A percentile compares a stretch with the other conserved stretches of the same genome.
These are phyloP conservation scores for Epinephelus coioides DNA, from an alignment of 2,797 vertebrate genomes.

Conservation along the genomic window DNA sequence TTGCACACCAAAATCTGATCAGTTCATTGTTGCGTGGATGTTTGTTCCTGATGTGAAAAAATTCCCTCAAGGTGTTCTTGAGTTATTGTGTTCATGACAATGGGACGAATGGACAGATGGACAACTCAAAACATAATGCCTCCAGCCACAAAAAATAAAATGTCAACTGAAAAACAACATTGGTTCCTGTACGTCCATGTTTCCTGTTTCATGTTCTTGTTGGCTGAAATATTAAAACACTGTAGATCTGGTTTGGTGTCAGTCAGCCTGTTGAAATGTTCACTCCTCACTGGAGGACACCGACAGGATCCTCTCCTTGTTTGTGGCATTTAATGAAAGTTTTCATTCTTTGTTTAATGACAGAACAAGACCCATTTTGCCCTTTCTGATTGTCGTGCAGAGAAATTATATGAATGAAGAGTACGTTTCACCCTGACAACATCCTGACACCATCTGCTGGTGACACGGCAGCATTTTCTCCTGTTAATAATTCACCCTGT, in stretches of 20 bases:
- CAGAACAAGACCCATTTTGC: too few relatives aligned
- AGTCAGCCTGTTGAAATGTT: neutral
- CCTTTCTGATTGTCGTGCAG: neutral
- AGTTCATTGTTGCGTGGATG: too few relatives aligned
- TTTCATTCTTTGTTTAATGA: neutral
- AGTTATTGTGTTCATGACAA: too few relatives aligned
- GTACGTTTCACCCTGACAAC: neutral
- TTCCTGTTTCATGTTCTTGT: neutral
- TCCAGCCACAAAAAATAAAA: too few relatives aligned
- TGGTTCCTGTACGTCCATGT: neutral
- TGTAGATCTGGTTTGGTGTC: neutral
- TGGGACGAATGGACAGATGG: too few relatives aligned
- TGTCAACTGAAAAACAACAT: too few relatives aligned
- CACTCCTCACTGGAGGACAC: neutral
- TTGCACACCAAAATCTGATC: too few relatives aligned
- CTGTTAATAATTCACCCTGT: neutral
- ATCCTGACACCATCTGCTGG: conserved; percentile 7
- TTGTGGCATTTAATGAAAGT: too few relatives aligned
- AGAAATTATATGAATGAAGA: neutral
- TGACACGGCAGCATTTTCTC: neutral
- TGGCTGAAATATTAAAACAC: neutral
- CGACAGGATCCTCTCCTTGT: neutral
- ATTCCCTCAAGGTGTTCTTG: too few relatives aligned
- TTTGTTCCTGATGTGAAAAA: too few relatives aligned
- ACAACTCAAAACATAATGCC: too few relatives aligned